Base-by-base conservation (phyloP, 2,888 invertebrate genomes). In the Melieria picta region DNA sequence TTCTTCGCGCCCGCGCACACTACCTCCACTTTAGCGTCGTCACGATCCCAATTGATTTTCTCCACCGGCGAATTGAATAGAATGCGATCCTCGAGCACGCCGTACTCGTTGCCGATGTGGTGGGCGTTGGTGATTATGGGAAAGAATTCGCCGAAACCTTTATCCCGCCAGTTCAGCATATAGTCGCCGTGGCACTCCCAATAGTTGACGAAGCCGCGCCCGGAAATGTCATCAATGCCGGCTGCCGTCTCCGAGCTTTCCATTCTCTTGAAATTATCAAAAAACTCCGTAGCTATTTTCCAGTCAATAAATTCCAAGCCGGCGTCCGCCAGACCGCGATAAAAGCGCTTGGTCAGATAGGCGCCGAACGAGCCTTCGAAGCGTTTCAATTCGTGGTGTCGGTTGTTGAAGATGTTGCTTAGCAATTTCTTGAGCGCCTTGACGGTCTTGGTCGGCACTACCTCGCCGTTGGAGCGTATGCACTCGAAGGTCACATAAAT, bases 121-220 rank as follows among this genome's bases (percentile, higher is more conserved):
- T 77, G 76, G 0, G 78, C 75, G 4, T 74, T 48, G 48, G 79
- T 66, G 0, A 80, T 73, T 5, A 79, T 5, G 4, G 61, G 70
- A 4, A 81, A 65, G 45, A 79, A 80, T 45, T 73, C 58, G 7
- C 60, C 7, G 62, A 72, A 76, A 0, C 94, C 94, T 73, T 87
- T 89, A 48, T 90, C 89, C 76, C 91, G 92, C 94, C 93, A 95
- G 80, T 91, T 90, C 1, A 92, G 84, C 76, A 91, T 83, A 46
- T 86, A 86, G 80, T 93, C 90, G 4, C 95, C 95, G 5, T 90
- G 90, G 80, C 93, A 93, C 1, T 87, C 86, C 88, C 90, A 87
- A 80, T 90, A 91, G 72, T 91, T 89, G 30, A 90, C 87, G 86
- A 89, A 86, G 90, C 93, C 87, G 79, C 89, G 81, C 86, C 89